Conservation (phyloP, 2,797 vertebrate species). For the Euthynnus affinis region DNA sequence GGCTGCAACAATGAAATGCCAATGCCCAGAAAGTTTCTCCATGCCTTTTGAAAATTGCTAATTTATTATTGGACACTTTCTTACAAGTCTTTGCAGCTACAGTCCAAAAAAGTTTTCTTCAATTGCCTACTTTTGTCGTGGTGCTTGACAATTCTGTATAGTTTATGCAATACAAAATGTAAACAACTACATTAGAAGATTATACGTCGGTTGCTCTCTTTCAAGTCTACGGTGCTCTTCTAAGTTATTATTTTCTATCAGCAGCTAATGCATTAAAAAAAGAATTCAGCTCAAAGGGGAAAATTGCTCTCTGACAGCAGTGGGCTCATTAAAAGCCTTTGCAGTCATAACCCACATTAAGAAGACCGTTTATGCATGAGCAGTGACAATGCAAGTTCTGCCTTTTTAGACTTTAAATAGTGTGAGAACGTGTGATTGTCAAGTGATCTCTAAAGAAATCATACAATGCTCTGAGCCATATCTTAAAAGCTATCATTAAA, state of each 20-base stretch:
- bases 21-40: constrained; percentile 76
- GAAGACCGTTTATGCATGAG: constrained; percentile 48
- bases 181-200: constrained; percentile 32
- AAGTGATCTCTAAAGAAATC: constrained; percentile 47
- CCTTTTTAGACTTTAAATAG: constrained; percentile 40
- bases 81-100: constrained; percentile 54
- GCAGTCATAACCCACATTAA: constrained; percentile 41
- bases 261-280: constrained; percentile 44
- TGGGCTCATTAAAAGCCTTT: constrained; percentile 57
- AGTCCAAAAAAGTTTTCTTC: constrained; percentile 71
- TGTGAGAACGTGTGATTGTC: constrained; percentile 1
- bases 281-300: constrained; percentile 35
- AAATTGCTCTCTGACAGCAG: constrained; percentile 50
- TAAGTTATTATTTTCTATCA: constrained; percentile 48
- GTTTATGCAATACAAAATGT: constrained; percentile 38
- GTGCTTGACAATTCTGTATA: constrained; percentile 11
- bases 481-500: constrained; percentile 34
- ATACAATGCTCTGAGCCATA: constrained; percentile 29
- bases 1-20: constrained; percentile 77
- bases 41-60: constrained; percentile 68
- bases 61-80: constrained; percentile 77
- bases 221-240: constrained; percentile 23
- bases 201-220: constrained; percentile 13
- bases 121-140: constrained; percentile 48
- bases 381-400: constrained; percentile 32